Evolutionary conservation across 1,140 invertebrate species (phyloP).

Genomic region (Calliopsis andreniformis): DNA sequence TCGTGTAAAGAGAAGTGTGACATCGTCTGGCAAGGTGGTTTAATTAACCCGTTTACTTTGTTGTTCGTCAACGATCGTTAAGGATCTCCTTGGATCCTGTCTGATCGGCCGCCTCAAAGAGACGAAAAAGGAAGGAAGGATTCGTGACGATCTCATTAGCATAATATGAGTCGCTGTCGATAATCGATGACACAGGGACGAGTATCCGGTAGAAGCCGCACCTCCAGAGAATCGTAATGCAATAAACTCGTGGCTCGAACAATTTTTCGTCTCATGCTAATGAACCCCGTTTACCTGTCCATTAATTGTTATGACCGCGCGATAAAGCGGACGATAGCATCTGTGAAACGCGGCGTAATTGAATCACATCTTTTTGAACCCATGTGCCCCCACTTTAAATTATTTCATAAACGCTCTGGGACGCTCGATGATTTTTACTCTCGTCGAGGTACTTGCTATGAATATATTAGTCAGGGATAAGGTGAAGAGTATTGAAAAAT

Average conservation of each 20-base stretch:
- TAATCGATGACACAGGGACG: constrained; percentile 42
- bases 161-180: constrained; percentile 26
- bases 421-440: too few relatives aligned
- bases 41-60: constrained; percentile 34
- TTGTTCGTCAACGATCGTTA: constrained; percentile 4
- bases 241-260: background rate
- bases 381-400: too few relatives aligned
- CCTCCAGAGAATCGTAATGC: background rate
- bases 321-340: constrained; percentile 1
- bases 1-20: background rate
- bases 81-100: background rate
- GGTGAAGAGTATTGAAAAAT: too few relatives aligned
- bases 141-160: constrained; percentile 30
- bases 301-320: constrained; percentile 27
- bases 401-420: too few relatives aligned
- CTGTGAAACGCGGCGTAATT: constrained; percentile 23
- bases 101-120: background rate
- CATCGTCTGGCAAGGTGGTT: constrained; percentile 18
- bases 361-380: constrained; percentile 17
- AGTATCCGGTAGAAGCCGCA: background rate
- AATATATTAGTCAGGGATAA: too few relatives aligned
- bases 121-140: background rate
- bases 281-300: constrained; percentile 15
- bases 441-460: too few relatives aligned
- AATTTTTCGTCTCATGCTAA: constrained; percentile 22